Conservation (phyloP, 2,797 vertebrate species). For the Podarcis siculus region DNA sequence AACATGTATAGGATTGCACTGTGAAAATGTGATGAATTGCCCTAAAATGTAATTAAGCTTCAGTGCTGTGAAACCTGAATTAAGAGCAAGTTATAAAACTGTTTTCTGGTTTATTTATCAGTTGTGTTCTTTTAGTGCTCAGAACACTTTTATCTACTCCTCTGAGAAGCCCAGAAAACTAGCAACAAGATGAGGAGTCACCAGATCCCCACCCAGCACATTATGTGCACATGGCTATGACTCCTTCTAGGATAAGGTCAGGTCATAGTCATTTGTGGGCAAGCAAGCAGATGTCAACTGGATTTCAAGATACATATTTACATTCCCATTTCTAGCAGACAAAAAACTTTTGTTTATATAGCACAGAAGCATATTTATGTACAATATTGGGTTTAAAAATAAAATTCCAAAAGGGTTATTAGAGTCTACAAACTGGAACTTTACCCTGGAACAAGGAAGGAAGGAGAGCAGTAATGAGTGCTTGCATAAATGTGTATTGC, state of each 20-base stretch:
- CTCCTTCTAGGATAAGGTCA: conserved; percentile 7
- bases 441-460: neutral
- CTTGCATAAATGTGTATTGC: neutral
- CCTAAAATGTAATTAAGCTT: neutral
- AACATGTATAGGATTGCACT: neutral
- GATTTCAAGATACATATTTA: conserved; percentile 45
- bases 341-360: neutral
- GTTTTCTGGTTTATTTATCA: conserved; percentile 21
- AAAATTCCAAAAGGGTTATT: no score
- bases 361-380: neutral
- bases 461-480: neutral
- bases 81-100: neutral
- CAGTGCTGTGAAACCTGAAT: neutral
- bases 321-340: conserved; percentile 40
- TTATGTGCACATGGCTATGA: conserved; percentile 42
- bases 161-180: neutral
- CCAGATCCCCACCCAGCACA: conserved; percentile 22
- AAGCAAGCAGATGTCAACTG: neutral
- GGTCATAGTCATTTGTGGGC: conserved; percentile 31
- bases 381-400: no score
- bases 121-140: conserved; percentile 51
- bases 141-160: conserved; percentile 51
- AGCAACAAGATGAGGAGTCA: neutral
- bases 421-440: neutral
- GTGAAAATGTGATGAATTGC: neutral